phyloP scores from a whole-genome alignment of 2,888 invertebrate species.

The Amblyjoppa proteus region DNA sequence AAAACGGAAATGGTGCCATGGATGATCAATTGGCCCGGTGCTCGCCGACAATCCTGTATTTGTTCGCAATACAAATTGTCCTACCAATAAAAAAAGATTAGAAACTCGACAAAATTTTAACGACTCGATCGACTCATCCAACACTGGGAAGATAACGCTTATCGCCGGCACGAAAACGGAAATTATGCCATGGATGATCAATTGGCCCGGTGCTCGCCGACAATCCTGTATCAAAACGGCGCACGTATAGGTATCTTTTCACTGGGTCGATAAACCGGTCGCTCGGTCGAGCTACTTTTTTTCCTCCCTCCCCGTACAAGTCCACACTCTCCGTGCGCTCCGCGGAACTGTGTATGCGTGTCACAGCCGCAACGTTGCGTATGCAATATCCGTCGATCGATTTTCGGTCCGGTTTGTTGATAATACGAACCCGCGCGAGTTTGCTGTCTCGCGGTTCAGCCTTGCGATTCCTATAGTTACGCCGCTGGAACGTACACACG shows the following conservation, averaged over 20 bases:
- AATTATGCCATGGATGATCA: too few species aligned
- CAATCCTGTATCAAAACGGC: too few species aligned
- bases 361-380: constrained; percentile 53
- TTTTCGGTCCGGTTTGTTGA: constrained; percentile 67
- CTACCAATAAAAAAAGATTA: too few species aligned
- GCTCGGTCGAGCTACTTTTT: constrained; percentile 16
- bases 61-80: too few species aligned
- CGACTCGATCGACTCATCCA: too few species aligned
- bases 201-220: too few species aligned
- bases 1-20: too few species aligned
- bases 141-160: too few species aligned
- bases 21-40: too few species aligned
- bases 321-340: background rate
- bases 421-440: constrained; percentile 54
- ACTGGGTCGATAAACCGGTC: constrained; percentile 37
- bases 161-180: too few species aligned
- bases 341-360: constrained; percentile 19
- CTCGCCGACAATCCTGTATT: too few species aligned
- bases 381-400: constrained; percentile 69
- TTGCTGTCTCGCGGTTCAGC: constrained; percentile 61
- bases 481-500: background rate
- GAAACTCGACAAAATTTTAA: too few species aligned
- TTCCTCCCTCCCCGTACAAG: background rate
- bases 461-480: constrained; percentile 35
- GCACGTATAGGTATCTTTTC: constrained; percentile 5